Base-by-base conservation (phyloP, 2,113 vertebrate species). In the Cyphomyrus plagiostoma region DNA sequence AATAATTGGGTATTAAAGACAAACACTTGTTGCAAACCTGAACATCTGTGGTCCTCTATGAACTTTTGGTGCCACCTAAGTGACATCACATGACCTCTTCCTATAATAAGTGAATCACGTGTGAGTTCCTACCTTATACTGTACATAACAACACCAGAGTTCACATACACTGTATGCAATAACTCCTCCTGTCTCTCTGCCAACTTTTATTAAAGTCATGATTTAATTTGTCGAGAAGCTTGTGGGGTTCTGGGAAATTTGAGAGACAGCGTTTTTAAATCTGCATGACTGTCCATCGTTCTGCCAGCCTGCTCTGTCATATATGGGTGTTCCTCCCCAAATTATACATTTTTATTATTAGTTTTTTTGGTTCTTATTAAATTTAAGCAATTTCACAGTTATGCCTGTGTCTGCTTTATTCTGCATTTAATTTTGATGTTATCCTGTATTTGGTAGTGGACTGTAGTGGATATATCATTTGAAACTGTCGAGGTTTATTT, bases 371-470 rank as follows among this genome's bases (percentile, higher is more conserved):
- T 84, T 84, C 42, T 17, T 77, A 77, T 77, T 19, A n/a, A 48
- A 46, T 84, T n/a, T 46, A 53, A 86, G n/a, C 48, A 53, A 39
- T 86, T 86, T 86, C 49, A 53, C 85, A 86, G 26, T 53, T 86
- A 50, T 35, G 15, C 21, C 23, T 30, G 85, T 39, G 26, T 4
- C n/a, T 35, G 15, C n/a, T 52, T 15, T 52, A 86, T 86, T 30
- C 49, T 52, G 21, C 21, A 23, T 84, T 84, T n/a, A 48, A 48
- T 84, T 46, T 4, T 84, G 21, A 48, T 84, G 30, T 19, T 42
- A 48, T 46, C 9, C 82, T 46, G 82, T 13, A 21, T 84, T 84
- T 48, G 82, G 46, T 21, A 46, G 39, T 48, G 53, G 53, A 23
- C 53, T 56, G 53, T 56, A 56, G 45, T 46, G 23, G 45, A 84